These are phyloP conservation scores for Echeneis naucrates DNA, from an alignment of 2,797 vertebrate genomes.

Conservation along the genomic window DNA sequence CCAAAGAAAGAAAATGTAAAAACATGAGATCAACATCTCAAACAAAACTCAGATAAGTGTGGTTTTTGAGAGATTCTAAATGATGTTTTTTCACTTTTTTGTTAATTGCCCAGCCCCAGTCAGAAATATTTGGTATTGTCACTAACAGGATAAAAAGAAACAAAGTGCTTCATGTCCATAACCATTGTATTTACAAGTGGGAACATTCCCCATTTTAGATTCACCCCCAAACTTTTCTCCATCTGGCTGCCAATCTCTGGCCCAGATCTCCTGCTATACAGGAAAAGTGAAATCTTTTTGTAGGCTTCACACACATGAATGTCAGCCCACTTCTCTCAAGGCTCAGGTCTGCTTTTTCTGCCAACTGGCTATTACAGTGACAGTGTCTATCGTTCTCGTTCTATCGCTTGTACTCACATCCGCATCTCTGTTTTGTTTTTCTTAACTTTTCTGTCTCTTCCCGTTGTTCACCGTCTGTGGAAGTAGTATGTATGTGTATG, in stretches of 20 bases:
- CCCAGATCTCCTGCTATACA: constrained; percentile 59
- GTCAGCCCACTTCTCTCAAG: constrained; percentile 36
- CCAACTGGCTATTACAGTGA: constrained; percentile 19
- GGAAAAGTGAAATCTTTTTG: constrained; percentile 52
- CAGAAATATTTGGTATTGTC: background rate
- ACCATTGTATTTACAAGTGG: background rate
- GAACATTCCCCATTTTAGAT: background rate
- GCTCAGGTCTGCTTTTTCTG: constrained; percentile 15
- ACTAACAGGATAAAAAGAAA: background rate
- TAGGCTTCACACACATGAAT: constrained; percentile 33
- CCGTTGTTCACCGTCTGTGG: constrained; percentile 11
- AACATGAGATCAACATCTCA: no score
- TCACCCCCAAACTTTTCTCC: constrained; percentile 46
- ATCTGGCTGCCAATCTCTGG: constrained; percentile 60
- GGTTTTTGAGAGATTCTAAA: no score
- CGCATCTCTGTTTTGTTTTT: constrained; percentile 29
- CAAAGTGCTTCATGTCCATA: background rate
- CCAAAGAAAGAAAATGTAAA: no score
- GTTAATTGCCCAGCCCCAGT: no score
- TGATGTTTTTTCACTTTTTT: no score
- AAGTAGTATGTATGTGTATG: no score
- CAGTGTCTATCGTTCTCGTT: constrained; percentile 10
- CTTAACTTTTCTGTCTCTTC: constrained; percentile 9
- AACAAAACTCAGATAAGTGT: no score
- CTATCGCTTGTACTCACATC: constrained; percentile 15